Percentiles rank a stretch among this genome's conserved stretches.
These are phyloP conservation scores for Boulengeromyrus knoepffleri DNA, from an alignment of 2,113 vertebrate species.

Conservation along the genomic window DNA sequence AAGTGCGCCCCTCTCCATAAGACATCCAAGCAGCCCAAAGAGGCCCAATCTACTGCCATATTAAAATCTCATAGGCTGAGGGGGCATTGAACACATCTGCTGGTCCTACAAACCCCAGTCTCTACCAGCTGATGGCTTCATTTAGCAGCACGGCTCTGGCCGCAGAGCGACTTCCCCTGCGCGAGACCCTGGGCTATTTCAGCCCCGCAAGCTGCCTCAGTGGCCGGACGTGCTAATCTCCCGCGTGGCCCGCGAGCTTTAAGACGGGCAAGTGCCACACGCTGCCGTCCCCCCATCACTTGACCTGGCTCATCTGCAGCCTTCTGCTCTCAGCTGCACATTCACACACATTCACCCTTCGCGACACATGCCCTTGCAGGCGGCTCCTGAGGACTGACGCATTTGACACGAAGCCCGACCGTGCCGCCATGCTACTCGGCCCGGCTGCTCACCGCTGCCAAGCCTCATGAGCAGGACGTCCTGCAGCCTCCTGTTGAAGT, in stretches of 20 bases:
- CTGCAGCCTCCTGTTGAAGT: constrained; percentile 95
- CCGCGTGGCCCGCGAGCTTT: constrained; percentile 59
- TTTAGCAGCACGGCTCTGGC: constrained; percentile 8
- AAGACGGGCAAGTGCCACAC: constrained; percentile 51
- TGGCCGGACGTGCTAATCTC: constrained; percentile 53
- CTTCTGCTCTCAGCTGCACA: constrained; percentile 42
- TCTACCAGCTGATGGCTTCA: constrained; percentile 4
- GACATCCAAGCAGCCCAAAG: neutral
- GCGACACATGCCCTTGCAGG: neutral
- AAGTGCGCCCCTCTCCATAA: neutral
- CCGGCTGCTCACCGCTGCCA: constrained; percentile 78
- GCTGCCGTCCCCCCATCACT: constrained; percentile 43
- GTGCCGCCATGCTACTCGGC: neutral
- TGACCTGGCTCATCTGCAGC: constrained; percentile 53
- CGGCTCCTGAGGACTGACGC: neutral
- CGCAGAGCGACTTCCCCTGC: constrained; percentile 19
- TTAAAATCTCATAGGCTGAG: neutral
- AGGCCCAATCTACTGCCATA: neutral
- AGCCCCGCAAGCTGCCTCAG: constrained; percentile 56
- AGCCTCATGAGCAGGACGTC: constrained; percentile 93
- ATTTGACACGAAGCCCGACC: neutral
- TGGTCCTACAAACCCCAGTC: neutral
- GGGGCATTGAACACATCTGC: neutral
- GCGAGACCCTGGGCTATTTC: constrained; percentile 49
- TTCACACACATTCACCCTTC: neutral